A percentile compares a stretch with the other conserved stretches of the same genome.
These are phyloP conservation scores for Myiozetetes cayanensis DNA, from an alignment of 2,113 vertebrate species.

Conservation along the genomic window DNA sequence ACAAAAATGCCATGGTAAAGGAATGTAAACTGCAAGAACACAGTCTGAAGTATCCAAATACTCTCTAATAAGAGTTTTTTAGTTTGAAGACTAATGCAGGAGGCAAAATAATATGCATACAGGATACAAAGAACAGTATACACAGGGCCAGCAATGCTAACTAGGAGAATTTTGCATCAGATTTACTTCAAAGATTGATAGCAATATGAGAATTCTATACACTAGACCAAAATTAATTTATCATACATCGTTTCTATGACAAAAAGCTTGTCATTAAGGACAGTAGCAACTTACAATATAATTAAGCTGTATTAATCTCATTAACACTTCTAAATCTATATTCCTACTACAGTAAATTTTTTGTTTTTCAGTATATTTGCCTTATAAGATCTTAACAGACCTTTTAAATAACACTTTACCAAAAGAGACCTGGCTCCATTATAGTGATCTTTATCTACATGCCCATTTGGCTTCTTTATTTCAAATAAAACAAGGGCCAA, in stretches of 20 bases:
- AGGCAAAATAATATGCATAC: conserved; percentile 73
- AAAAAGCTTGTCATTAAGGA: conserved; percentile 72
- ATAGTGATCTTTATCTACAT: conserved; percentile 59
- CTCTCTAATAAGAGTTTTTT: conserved; percentile 74
- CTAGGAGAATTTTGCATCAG: conserved; percentile 70
- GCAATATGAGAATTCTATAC: conserved; percentile 72
- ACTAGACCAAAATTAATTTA: conserved; percentile 72
- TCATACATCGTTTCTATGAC: conserved; percentile 73
- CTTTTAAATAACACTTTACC: conserved; percentile 69
- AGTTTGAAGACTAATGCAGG: conserved; percentile 75
- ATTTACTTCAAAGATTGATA: conserved; percentile 67
- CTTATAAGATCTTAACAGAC: conserved; percentile 69
- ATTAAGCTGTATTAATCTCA: conserved; percentile 70
- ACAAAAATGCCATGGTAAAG: conserved; percentile 80
- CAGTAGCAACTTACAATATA: conserved; percentile 73
- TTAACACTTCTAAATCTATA: conserved; percentile 73
- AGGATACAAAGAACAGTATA: conserved; percentile 73
- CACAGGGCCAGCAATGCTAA: conserved; percentile 69
- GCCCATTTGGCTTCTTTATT: conserved; percentile 56
- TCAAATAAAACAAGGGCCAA: neutral
- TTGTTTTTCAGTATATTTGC: conserved; percentile 52
- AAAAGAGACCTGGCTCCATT: conserved; percentile 58
- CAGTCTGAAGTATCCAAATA: conserved; percentile 76
- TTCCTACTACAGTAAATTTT: conserved; percentile 62
- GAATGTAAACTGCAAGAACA: conserved; percentile 80